phyloP scores from a whole-genome alignment of 2,113 vertebrate genomes.

The Mellivora capensis region DNA sequence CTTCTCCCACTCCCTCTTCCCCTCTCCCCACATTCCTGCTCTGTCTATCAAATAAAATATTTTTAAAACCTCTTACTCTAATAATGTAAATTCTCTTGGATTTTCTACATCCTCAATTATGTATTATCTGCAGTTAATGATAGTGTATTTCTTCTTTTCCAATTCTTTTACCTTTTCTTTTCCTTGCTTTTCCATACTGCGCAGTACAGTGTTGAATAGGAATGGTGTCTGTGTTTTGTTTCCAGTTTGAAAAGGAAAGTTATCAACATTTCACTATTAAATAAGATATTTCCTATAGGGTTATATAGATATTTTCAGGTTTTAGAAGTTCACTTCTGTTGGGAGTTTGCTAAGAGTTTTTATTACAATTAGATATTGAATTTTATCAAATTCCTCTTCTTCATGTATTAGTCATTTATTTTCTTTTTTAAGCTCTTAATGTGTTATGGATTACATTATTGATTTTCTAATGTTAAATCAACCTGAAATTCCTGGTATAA shows the following conservation, averaged over 20 bases:
- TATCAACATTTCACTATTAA: not conserved
- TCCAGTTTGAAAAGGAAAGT: not conserved
- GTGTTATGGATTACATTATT: not conserved
- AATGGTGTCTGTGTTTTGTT: not conserved
- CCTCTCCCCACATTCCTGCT: not conserved
- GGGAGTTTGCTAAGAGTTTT: not conserved
- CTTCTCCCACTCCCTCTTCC: not conserved
- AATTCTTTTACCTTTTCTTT: not conserved
- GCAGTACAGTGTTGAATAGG: not conserved
- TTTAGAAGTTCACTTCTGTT: not conserved
- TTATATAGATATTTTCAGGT: not conserved
- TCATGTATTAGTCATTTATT: not conserved
- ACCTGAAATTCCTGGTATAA: not conserved
- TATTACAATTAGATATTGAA: not conserved
- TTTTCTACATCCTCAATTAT: not conserved
- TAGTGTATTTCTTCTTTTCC: not conserved
- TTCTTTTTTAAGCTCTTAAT: not conserved
- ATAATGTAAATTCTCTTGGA: not conserved
- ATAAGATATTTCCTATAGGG: not conserved
- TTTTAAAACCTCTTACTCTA: not conserved
- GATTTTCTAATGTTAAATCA: conserved; percentile 33
- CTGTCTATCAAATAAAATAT: not conserved
- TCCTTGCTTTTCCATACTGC: not conserved
- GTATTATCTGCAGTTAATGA: not conserved
- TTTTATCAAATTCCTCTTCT: not conserved